phyloP scores from a whole-genome alignment of 1,140 invertebrate species.

The Magallana gigas region DNA sequence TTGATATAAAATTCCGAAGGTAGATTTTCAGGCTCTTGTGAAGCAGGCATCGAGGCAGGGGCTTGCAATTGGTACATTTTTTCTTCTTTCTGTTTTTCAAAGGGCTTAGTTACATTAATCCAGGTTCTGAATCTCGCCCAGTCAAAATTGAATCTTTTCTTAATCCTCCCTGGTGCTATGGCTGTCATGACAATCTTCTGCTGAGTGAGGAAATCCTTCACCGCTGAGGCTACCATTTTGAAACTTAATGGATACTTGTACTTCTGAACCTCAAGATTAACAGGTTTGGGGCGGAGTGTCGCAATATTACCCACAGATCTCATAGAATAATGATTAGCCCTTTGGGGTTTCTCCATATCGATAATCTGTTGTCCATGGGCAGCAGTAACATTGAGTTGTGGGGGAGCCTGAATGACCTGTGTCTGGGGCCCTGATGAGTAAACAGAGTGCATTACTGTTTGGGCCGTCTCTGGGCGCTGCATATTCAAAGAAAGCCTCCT shows the following conservation, averaged over 20 bases:
- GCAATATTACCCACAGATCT: slow-evolving; percentile 47
- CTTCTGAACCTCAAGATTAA: slow-evolving; percentile 58
- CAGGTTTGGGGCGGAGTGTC: not conserved
- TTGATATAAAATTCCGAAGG: slow-evolving; percentile 1
- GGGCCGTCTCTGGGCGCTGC: not conserved
- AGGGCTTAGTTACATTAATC: slow-evolving; percentile 57
- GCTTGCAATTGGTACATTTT: slow-evolving; percentile 36
- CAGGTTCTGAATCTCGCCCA: slow-evolving; percentile 58
- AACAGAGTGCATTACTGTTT: not conserved
- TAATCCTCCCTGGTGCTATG: slow-evolving; percentile 54
- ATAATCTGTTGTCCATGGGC: not conserved
- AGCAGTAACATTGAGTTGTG: not conserved
- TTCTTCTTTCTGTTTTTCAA: slow-evolving; percentile 51
- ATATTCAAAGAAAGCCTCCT: not conserved
- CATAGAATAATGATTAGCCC: slow-evolving; percentile 30
- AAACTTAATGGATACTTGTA: slow-evolving; percentile 53
- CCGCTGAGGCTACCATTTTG: slow-evolving; percentile 56
- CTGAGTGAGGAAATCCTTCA: slow-evolving; percentile 58
- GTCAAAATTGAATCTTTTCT: slow-evolving; percentile 61
- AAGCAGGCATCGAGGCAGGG: not conserved
- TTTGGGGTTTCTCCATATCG: not conserved
- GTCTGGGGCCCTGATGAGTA: not conserved
- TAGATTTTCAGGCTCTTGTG: not conserved
- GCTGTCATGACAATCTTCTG: slow-evolving; percentile 59
- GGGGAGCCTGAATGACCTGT: not conserved